Conservation (phyloP, 2,113 vertebrate genomes). For the Zapus hudsonius region DNA sequence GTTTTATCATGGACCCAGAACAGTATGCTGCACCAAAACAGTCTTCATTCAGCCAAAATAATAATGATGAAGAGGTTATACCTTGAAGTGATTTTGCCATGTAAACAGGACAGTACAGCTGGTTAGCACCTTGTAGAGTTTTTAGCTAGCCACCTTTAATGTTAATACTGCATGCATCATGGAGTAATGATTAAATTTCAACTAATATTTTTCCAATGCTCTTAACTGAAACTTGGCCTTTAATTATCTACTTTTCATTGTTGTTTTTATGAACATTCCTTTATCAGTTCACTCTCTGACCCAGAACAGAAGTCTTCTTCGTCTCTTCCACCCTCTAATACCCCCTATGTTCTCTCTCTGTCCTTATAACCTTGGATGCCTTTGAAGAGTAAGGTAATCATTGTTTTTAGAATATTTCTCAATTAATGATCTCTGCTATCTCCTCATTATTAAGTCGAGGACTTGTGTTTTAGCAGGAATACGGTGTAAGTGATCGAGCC, state of each 20-base stretch:
- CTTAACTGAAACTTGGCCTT: neutral
- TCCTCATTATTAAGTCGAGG: neutral
- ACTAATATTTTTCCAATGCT: no score
- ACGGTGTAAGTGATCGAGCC: fast-evolving
- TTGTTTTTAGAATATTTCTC: neutral
- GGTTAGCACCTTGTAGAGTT: no score
- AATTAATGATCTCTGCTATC: neutral
- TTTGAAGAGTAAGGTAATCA: neutral
- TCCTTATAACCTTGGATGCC: neutral
- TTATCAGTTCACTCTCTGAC: neutral
- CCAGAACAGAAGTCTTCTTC: neutral
- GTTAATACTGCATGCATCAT: neutral
- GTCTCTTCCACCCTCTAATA: neutral
- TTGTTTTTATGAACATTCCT: neutral
- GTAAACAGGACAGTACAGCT: no score
- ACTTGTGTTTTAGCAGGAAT: slow-evolving; percentile 29
- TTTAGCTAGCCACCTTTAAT: no score
- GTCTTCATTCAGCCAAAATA: slow-evolving; percentile 26
- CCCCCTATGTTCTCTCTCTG: neutral
- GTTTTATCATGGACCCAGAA: neutral
- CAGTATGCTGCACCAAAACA: neutral
- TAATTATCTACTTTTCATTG: neutral
- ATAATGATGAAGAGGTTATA: neutral
- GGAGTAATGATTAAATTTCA: neutral
- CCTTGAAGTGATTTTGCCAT: neutral